These are phyloP conservation scores for Aspidiotus destructor DNA, from an alignment of 2,888 invertebrate species.

Conservation along the genomic window DNA sequence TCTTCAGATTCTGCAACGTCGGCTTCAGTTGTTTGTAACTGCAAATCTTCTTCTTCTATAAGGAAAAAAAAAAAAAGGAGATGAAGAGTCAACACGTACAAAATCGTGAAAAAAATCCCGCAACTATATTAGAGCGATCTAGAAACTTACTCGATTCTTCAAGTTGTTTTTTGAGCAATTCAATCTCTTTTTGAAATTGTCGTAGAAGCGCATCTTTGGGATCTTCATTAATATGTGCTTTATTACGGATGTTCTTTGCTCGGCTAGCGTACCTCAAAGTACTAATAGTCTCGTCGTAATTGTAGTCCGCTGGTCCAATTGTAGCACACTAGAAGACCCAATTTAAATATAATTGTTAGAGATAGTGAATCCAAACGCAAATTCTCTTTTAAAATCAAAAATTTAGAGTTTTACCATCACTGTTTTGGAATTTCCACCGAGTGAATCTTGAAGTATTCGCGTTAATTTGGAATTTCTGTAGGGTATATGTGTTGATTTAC, in stretches of 20 bases:
- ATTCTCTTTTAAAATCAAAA: not conserved
- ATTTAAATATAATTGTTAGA: not conserved
- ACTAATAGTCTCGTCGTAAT: conserved; percentile 95
- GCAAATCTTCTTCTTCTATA: conserved; percentile 7
- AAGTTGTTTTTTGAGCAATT: conserved; percentile 75
- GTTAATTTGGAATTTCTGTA: conserved; percentile 97
- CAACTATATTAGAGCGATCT: not conserved
- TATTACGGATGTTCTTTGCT: conserved; percentile 95
- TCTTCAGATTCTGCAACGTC: too few species aligned
- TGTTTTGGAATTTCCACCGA: conserved; percentile 93
- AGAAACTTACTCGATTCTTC: conserved; percentile 52
- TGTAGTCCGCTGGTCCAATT: conserved; percentile 89
- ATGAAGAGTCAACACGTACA: not conserved
- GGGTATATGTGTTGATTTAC: conserved; percentile 93
- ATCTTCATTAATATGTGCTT: conserved; percentile 92
- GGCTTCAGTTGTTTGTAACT: too few species aligned
- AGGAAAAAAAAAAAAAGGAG: not conserved
- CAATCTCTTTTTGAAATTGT: conserved; percentile 94
- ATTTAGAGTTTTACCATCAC: conserved; percentile 58
- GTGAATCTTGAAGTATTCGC: conserved; percentile 84
- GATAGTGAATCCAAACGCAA: not conserved
- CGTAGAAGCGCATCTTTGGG: conserved; percentile 92
- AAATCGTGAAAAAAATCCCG: not conserved
- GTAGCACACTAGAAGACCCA: conserved; percentile 68
- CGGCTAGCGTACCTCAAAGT: conserved; percentile 93